Conservation (phyloP, 2,113 vertebrate genomes). For the Oncorhynchus gorbuscha region DNA sequence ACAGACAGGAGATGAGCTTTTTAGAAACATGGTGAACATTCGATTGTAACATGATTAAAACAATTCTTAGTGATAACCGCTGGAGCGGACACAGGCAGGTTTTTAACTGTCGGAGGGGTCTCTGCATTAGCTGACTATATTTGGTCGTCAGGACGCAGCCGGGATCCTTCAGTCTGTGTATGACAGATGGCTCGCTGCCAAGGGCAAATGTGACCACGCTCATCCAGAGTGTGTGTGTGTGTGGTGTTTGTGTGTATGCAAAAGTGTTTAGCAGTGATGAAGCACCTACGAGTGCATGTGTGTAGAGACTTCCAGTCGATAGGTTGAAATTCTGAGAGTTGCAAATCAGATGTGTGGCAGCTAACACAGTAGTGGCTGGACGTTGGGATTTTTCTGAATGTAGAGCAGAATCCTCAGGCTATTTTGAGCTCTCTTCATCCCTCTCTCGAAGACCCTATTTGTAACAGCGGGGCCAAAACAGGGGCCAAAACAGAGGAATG, state of each 20-base stretch:
- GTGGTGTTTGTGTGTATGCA: slow-evolving; percentile 20
- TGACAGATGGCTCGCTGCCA: slow-evolving; percentile 75
- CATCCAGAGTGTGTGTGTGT: slow-evolving; percentile 54
- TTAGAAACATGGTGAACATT: no score
- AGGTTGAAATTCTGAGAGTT: background rate
- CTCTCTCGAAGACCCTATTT: background rate
- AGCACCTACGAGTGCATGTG: background rate
- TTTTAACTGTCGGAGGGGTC: background rate
- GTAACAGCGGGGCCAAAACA: background rate
- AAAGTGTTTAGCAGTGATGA: background rate
- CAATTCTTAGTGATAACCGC: no score
- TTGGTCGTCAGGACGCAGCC: slow-evolving; percentile 71
- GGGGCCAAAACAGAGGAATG: background rate
- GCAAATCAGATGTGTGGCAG: background rate
- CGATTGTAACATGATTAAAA: no score
- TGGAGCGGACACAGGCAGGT: background rate
- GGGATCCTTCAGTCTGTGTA: slow-evolving; percentile 66
- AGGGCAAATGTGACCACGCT: slow-evolving; percentile 65
- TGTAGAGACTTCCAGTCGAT: slow-evolving; percentile 9
- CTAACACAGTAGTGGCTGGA: background rate
- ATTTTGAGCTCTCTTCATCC: background rate
- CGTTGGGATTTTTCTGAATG: background rate
- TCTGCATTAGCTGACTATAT: slow-evolving; percentile 75
- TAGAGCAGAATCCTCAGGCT: background rate
- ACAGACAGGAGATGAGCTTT: background rate